These are phyloP conservation scores for Eurystomus glaucurus DNA, from an alignment of 2,797 vertebrate species.

Conservation along the genomic window DNA sequence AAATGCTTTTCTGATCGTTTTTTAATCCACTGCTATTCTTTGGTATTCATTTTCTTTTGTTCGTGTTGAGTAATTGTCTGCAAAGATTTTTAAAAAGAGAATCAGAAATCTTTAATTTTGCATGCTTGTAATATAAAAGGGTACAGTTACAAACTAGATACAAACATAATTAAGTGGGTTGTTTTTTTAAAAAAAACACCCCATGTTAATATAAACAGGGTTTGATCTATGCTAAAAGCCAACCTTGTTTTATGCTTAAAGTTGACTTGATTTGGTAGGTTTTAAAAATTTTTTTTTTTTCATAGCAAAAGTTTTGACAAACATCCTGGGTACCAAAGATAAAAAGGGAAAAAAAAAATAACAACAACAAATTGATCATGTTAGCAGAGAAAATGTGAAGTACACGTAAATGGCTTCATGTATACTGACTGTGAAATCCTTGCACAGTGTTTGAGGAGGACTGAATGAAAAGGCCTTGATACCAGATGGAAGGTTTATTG, in stretches of 20 bases:
- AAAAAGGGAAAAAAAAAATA: neutral
- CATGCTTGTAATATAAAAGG: rapidly evolving
- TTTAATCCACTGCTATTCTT: conserved; percentile 69
- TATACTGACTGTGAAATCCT: neutral
- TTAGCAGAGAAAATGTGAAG: neutral
- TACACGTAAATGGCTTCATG: neutral
- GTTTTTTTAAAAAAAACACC: neutral
- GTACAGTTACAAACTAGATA: neutral
- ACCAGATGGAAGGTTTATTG: conserved; percentile 80
- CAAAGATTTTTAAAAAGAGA: neutral
- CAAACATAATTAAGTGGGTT: neutral
- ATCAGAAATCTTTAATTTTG: neutral
- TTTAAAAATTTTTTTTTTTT: neutral
- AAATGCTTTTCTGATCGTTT: neutral
- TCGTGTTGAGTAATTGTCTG: conserved; percentile 4
- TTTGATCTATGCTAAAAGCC: neutral
- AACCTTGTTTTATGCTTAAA: neutral
- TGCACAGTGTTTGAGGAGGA: neutral
- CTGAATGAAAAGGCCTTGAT: conserved; percentile 43
- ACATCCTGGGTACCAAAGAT: neutral
- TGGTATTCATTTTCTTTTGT: conserved; percentile 74
- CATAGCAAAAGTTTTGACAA: neutral
- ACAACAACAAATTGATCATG: neutral
- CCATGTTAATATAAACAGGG: neutral
- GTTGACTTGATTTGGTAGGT: neutral